Conservation (phyloP, 2,888 invertebrate genomes). For the Tinea trinotella region DNA sequence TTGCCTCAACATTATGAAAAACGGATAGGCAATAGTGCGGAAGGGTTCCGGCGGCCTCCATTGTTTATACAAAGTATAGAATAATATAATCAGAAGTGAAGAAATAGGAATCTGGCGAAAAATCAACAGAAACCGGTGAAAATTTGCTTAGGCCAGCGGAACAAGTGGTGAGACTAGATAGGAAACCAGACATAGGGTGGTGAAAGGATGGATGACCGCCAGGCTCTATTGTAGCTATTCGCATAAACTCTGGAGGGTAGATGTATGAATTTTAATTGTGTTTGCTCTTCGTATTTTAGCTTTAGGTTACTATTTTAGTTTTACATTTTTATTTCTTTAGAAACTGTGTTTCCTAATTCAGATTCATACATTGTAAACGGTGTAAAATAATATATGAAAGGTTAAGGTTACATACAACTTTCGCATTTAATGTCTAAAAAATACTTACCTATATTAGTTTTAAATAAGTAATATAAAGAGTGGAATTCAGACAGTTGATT, state of each 20-base stretch:
- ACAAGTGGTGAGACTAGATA: conserved; percentile 58
- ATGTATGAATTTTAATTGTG: not conserved
- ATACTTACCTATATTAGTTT: too few species aligned
- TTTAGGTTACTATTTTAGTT: not conserved
- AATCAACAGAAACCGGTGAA: conserved; percentile 63
- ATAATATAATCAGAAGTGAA: conserved; percentile 72
- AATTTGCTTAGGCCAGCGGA: conserved; percentile 73
- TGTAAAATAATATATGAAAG: too few species aligned
- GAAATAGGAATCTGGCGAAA: conserved; percentile 69
- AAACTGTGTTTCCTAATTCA: too few species aligned
- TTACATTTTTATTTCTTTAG: too few species aligned
- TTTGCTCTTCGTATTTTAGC: not conserved
- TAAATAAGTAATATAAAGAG: too few species aligned
- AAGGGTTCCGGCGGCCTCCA: conserved; percentile 56
- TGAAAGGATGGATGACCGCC: conserved; percentile 19
- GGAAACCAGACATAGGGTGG: conserved; percentile 35
- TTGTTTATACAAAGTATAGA: conserved; percentile 70
- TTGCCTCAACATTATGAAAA: conserved; percentile 23
- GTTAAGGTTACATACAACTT: too few species aligned
- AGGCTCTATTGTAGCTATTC: conserved; percentile 38
- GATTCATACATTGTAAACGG: too few species aligned
- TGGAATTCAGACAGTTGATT: too few species aligned
- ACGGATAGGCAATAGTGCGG: conserved; percentile 56
- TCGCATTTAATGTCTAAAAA: too few species aligned
- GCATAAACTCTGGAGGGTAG: not conserved